Conservation (phyloP, 2,797 vertebrate species). For the Cossypha heuglini region DNA sequence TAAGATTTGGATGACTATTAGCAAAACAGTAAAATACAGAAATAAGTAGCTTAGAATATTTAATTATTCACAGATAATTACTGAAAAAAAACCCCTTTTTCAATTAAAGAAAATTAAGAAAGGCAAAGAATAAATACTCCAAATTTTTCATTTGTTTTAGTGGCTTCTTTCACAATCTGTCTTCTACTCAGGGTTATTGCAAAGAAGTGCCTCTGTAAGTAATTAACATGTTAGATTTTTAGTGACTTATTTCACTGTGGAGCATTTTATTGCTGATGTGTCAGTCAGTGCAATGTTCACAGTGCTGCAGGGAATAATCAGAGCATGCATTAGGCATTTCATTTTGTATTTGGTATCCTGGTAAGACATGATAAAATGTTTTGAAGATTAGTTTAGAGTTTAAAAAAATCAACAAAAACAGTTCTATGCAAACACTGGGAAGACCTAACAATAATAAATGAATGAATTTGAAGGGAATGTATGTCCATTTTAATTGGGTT, state of each 20-base stretch:
- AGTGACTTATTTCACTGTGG: slow-evolving; percentile 25
- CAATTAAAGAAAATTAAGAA: neutral
- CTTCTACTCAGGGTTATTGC: neutral
- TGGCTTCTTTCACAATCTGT: neutral
- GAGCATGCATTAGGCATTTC: slow-evolving; percentile 28
- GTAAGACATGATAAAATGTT: slow-evolving; percentile 48
- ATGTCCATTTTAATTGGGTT: neutral
- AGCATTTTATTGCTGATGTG: slow-evolving; percentile 34
- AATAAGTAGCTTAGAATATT: neutral
- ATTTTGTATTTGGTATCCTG: slow-evolving; percentile 1
- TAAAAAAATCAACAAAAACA: neutral
- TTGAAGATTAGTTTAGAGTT: slow-evolving; percentile 25
- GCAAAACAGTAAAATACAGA: neutral
- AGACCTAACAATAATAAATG: neutral
- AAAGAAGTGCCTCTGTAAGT: slow-evolving; percentile 23
- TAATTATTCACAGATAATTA: neutral
- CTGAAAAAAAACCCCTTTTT: neutral
- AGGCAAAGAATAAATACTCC: neutral
- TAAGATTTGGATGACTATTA: slow-evolving; percentile 5
- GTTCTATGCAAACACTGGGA: neutral
- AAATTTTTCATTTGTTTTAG: neutral
- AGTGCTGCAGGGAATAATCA: slow-evolving; percentile 35
- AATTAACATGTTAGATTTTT: slow-evolving; percentile 53
- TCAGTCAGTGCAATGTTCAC: slow-evolving; percentile 31
- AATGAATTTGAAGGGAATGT: neutral